Base-by-base conservation (phyloP, 2,888 invertebrate species). In the Penaeus monodon region DNA sequence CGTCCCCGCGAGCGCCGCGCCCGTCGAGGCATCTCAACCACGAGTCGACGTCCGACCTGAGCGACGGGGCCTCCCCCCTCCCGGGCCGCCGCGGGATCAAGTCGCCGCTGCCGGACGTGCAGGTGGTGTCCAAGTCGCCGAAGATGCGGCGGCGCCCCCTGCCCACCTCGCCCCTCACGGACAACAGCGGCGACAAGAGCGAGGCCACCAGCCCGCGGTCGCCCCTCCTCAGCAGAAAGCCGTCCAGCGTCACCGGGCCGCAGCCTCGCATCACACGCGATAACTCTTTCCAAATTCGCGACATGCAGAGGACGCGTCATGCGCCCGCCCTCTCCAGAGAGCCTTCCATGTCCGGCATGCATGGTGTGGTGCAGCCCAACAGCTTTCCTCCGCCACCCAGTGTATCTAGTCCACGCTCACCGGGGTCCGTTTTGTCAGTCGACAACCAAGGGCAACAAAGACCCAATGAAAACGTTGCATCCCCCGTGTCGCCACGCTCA, bases 41-140 rank as follows among this genome's bases (percentile, higher is more conserved):
- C 38, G 88, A 88, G 27, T 88, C 88, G 6, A 80, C 84, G 29
- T 88, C 88, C 22, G 89, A 88, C 44, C 81, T 80, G 57, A 83
- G 88, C 76, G 85, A 86, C 24, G 65, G 77, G 2, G 65, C 88
- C 17, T 85, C 88, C n/a, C 84, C 88, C 8, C 68, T 77, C 24
- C 73, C 77, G 24, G 84, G 85, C 33, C 78, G 88, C 63, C 74
- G 81, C 12, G 85, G 76, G 12, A 49, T 86, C n/a, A 83, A 81
- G 44, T 88, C 89, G n/a, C 88, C 88, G 17, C 63, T 84, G 66
- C 84, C 84, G 22, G 88, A 88, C 24, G 83, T 70, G 49, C 88
- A 84, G 64, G 70, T 57, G 44, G 79, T 76, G 49, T 81, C 89
- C 7, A 88, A 86, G 38, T 89, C 89, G 27, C 89, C 89, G 1